Evolutionary conservation across 1,140 invertebrate genomes (phyloP), one percentile per base, ranked within the genome.

Genomic region (Aporrectodea caliginosa): DNA sequence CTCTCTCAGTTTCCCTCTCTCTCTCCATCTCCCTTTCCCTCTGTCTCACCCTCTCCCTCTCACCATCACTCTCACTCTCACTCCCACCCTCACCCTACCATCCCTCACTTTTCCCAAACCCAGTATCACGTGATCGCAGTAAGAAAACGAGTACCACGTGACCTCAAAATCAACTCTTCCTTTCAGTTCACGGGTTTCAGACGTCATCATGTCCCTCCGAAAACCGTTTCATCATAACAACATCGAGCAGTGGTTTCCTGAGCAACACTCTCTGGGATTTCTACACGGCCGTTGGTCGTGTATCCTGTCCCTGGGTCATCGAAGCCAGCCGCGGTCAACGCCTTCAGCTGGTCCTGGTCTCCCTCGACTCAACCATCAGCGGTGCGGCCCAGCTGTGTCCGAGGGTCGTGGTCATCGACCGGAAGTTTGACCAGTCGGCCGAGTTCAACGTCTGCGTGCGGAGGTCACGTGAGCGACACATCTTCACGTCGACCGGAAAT

Each of bases 221-320:
- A 6, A 58, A 58, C 43, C 43, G 43, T 6, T 12, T 58, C 43
- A 22, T 58, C 43, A 58, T 58, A 22, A 22, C 6, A 58, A 58
- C 43, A 22, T 6, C 6, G 43, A 58, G 6, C 6, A n/a, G n/a
- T n/a, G 43, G 43, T 22, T 58, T 58, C 43, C 43, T 58, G 6
- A 58, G 43, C 43, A 58, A 58, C 43, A 58, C 6, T 22, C 43
- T 58, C 22, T 22, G 22, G 43, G 43, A 22, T 22, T 58, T 22
- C 43, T 58, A 58, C 43, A 12, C 43, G 43, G 43, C 43, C 43
- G 31, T 70, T 16, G 77, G 77, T 2, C 69, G 29, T 2, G 34
- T n/a, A 27, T 35, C 34, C 2, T 78, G 77, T 33, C 77, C 77
- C 14, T 78, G 77, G 77, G 16, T 1, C 1, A 27, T 78, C 34